A percentile compares a stretch with the other conserved stretches of the same genome.
Evolutionary conservation across 2,888 invertebrate species (phyloP).

Genomic region (Conus canariensis): DNA sequence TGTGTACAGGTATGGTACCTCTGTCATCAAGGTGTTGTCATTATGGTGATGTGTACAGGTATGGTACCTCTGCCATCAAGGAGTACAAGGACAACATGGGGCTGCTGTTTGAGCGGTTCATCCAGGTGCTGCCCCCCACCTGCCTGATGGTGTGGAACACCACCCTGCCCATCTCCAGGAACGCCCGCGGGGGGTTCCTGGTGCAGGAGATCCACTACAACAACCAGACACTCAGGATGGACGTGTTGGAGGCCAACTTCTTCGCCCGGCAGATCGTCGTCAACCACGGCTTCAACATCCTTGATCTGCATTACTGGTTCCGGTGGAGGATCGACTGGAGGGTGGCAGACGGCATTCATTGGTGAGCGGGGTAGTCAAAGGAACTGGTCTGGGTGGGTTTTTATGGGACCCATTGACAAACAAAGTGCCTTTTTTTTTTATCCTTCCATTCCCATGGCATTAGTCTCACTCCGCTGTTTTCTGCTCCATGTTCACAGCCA

Average conservation of each 20-base stretch:
- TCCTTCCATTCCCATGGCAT: background rate
- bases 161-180: slow-evolving; percentile 79
- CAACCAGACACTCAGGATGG: slow-evolving; percentile 78
- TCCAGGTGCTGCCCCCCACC: slow-evolving; percentile 71
- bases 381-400: background rate
- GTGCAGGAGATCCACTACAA: slow-evolving; percentile 79
- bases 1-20: too few species aligned
- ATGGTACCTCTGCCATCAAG: slow-evolving; percentile 39
- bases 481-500: too few species aligned
- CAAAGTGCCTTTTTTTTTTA: background rate
- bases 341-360: slow-evolving; percentile 81
- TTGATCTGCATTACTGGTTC: slow-evolving; percentile 81
- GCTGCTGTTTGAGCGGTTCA: slow-evolving; percentile 76
- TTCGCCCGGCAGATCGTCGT: slow-evolving; percentile 74
- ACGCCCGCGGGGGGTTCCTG: slow-evolving; percentile 79
- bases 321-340: slow-evolving; percentile 79
- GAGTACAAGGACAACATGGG: slow-evolving; percentile 79
- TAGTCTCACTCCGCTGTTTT: background rate
- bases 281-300: slow-evolving; percentile 78
- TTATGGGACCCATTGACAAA: background rate
- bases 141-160: slow-evolving; percentile 81
- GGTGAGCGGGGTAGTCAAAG: slow-evolving; percentile 72
- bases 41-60: too few species aligned
- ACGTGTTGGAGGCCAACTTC: slow-evolving; percentile 81
- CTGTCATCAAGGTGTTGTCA: too few species aligned